Base-by-base conservation (phyloP, 2,113 vertebrate species). In the Echinops telfairi region DNA sequence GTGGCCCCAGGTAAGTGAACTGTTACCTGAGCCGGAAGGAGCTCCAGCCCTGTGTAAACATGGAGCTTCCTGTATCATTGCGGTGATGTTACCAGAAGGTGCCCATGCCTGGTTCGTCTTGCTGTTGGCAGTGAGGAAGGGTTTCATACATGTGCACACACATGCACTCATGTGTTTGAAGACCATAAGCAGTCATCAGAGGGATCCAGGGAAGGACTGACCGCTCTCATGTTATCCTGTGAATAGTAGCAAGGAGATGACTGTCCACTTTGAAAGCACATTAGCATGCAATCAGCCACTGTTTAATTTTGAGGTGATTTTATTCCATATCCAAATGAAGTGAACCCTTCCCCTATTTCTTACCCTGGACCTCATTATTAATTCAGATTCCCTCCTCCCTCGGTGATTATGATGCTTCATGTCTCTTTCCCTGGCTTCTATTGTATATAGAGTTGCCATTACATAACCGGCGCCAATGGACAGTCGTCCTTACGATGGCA, bases 291-390 rank as follows among this genome's bases (percentile, higher is more conserved):
- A 89, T 88, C 94, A 94, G 88, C 82, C 47, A 79, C 25, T 95
- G 93, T 95, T 93, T 90, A n/a, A 88, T 97, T 97, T 94, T 91
- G 33, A 95, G 89, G 88, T 95, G 95, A 86, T 97, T 94, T 93
- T 97, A 95, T 97, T 97, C 92, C 86, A 90, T 95, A 96, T 97
- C 89, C 83, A 92, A 96, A 86, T 95, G 95, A 97, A 97, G 96
- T 96, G 86, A 93, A 96, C 97, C 85, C 93, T 91, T 66, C 70
- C 87, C 81, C 93, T 93, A 82, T 97, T 97, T 78, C 91, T 96
- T 96, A 95, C 90, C 93, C 77, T 92, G 87, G 89, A 87, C 93
- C 94, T 97, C 76, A 78, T 97, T 95, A 92, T 87, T 94, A 88
- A 91, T 97, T 92, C 87, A 83, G 95, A 82, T 76, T 95, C 97